Percentiles rank a stretch among this genome's conserved stretches.
phyloP scores from a whole-genome alignment of 1,140 invertebrate species.

The Anadara kagoshimensis region DNA sequence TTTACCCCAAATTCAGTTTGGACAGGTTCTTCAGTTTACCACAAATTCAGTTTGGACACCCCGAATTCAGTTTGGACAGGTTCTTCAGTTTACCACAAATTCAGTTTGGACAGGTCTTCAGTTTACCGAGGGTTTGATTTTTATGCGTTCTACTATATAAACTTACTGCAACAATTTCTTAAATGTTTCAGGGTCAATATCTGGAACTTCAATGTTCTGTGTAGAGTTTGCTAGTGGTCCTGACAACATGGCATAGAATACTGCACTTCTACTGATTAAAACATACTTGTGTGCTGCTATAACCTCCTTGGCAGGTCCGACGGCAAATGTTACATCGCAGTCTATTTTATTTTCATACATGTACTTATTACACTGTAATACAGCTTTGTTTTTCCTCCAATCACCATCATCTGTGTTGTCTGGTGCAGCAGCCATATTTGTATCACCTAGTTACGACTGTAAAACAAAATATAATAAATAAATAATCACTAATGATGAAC shows the following conservation, averaged over 20 bases:
- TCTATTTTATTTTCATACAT: constrained; percentile 49
- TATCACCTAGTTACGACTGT: too few relatives aligned
- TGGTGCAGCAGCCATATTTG: too few relatives aligned
- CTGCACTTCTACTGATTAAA: constrained; percentile 44
- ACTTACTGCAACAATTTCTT: constrained; percentile 38
- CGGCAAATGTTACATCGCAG: constrained; percentile 47
- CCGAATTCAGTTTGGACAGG: background rate
- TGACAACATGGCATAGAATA: constrained; percentile 43
- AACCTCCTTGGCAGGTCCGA: constrained; percentile 32
- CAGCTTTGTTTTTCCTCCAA: constrained; percentile 29
- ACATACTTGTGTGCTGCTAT: constrained; percentile 46
- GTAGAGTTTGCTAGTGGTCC: constrained; percentile 31
- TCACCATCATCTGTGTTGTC: background rate
- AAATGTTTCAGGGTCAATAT: constrained; percentile 36
- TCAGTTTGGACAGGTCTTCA: background rate
- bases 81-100: too few relatives aligned
- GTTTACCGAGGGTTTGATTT: background rate
- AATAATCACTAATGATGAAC: too few relatives aligned
- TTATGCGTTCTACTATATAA: background rate
- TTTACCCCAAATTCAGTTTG: background rate
- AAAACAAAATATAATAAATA: too few relatives aligned
- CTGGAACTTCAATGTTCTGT: constrained; percentile 35
- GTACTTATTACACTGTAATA: constrained; percentile 49
- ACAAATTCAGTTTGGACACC: background rate
- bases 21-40: background rate